Conservation (phyloP, 2,797 vertebrate genomes). For the Spheniscus humboldti region DNA sequence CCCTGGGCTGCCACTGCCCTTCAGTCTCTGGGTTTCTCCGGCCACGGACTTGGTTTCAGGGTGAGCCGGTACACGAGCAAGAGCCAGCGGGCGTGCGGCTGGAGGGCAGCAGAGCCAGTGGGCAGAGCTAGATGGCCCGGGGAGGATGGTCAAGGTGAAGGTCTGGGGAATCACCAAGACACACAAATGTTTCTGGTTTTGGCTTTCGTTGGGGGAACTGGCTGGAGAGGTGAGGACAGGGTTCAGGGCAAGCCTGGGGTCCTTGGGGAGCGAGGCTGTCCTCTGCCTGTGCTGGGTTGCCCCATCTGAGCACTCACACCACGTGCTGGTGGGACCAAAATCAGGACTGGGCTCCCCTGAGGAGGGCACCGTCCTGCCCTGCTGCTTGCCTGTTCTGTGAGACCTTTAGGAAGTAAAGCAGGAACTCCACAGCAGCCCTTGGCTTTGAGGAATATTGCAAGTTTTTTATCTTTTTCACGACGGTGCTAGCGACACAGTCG, state of each 20-base stretch:
- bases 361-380: background rate
- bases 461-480: rapidly evolving
- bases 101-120: background rate
- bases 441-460: background rate
- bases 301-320: background rate
- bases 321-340: rapidly evolving
- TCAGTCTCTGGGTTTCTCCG: rapidly evolving
- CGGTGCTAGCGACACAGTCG: rapidly evolving
- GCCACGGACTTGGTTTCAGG: rapidly evolving
- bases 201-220: background rate
- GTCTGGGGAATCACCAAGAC: background rate
- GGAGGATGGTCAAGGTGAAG: background rate
- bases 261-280: rapidly evolving
- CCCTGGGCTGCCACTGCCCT: background rate
- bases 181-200: background rate
- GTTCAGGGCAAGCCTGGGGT: background rate
- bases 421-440: background rate
- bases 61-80: rapidly evolving
- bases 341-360: background rate
- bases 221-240: background rate
- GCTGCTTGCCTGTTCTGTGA: background rate
- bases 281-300: rapidly evolving
- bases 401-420: background rate
- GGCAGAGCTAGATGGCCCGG: rapidly evolving
- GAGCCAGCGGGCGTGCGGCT: rapidly evolving